Percentiles rank a stretch among this genome's conserved stretches.
phyloP scores from a whole-genome alignment of 2,113 vertebrate species.

The Limnothrissa miodon region DNA sequence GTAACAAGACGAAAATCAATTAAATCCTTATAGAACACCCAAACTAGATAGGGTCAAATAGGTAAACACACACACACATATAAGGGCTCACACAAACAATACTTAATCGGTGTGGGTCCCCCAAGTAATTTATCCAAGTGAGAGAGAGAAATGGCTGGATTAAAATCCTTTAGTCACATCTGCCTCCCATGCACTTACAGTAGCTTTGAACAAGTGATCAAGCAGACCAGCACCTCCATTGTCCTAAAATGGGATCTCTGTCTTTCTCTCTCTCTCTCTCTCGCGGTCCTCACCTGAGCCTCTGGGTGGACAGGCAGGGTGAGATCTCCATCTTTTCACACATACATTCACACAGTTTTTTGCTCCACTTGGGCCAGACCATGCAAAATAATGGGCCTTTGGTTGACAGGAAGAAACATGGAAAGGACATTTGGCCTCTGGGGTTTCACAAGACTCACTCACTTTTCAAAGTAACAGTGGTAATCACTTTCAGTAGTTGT shows the following conservation, averaged over 20 bases:
- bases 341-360: neutral
- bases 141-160: neutral
- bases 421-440: conserved; percentile 49
- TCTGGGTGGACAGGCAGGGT: neutral
- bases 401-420: conserved; percentile 16
- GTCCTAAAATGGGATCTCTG: neutral
- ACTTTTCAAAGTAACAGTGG: too few species aligned
- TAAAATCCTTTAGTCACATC: conserved; percentile 11
- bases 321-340: neutral
- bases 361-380: neutral
- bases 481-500: too few species aligned
- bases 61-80: neutral
- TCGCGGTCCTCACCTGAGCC: neutral
- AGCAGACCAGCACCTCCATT: neutral
- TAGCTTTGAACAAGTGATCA: neutral
- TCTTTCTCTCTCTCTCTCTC: neutral
- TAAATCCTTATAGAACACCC: neutral
- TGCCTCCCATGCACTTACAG: neutral
- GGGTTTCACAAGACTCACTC: conserved; percentile 17
- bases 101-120: neutral
- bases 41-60: neutral
- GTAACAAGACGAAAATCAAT: neutral
- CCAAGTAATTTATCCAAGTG: neutral
- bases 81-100: neutral
- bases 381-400: neutral